Base-by-base conservation (phyloP, 2,797 vertebrate genomes). In the Anolis apletophallus region DNA sequence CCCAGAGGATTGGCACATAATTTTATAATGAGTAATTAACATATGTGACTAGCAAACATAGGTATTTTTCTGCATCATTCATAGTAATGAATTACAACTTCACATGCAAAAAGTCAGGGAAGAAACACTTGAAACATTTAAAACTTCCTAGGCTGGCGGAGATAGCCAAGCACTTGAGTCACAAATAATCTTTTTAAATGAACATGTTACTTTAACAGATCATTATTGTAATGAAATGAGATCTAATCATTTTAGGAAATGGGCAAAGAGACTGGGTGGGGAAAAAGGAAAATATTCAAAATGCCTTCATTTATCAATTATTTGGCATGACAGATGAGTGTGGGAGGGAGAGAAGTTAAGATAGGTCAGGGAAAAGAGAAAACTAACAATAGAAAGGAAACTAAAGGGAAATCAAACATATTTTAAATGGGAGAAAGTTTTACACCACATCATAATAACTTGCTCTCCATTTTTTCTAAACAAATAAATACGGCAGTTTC, bases 211-310 rank as follows among this genome's bases (percentile, higher is more conserved):
- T 81, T 91, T 91, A 90, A 81, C 12, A 91, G 84, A 88, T 94
- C 86, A 90, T 90, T 29, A 68, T 68, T 68, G 67, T 46, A 46
- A 46, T 57, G 16, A 57, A 57, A 57, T 57, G 16, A 64, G 5
- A 46, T 3, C 88, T 93, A 93, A 94, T 88, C 92, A 91, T 94
- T 94, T 91, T 91, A 94, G 85, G 91, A 94, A 93, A 86, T 87
- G 59, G 88, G 72, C n/a, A 85, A 57, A 91, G 83, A 93, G 85
- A 90, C 91, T 93, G 87, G 83, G 82, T 89, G 83, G 88, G 59
- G 90, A 90, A 92, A 73, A 0, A 13, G 29, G 91, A 82, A 91
- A 83, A 13, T 81, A 90, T 90, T 81, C 84, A 86, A 74, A 81
- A 73, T 14, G 83, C 84, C 14, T 61, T 32, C 34, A 46, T 80